Base-by-base conservation (phyloP, 2,888 invertebrate species). In the Drosophila dives region DNA sequence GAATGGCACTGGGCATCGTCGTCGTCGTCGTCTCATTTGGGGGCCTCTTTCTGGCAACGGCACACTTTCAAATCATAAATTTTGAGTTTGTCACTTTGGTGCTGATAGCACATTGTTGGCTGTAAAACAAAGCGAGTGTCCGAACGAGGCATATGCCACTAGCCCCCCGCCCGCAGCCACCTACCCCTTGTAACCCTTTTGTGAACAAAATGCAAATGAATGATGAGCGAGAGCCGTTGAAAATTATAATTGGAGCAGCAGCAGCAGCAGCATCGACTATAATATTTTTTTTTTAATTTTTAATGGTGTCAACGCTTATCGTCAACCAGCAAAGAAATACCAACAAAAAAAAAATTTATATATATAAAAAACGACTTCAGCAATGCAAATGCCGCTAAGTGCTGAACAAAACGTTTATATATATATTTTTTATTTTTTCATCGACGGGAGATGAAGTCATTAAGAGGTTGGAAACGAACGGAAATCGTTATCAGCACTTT, bases 401-500 rank as follows among this genome's bases (percentile, higher is more conserved):
- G 84, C 80, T 70, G 81, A 73, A 88, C 84, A 82, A 88, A 88
- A 84, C 84, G 81, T 75, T 36, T 48, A 48, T 26, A 0, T 29
- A 50, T 60, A 29, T 29, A 48, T 26, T 60, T 23, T 23, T 23
- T 23, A 23, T 8, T n/a, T 48, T 48, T 33, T 29, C 29, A 1
- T 36, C 10, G 17, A 6, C 5, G 53, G 60, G 62, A 83, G 87
- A 89, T 87, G 87, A 89, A 87, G 87, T 85, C 87, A 87, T 89
- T 89, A 86, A 72, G 81, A 70, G 12, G 54, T 33, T 33, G 34
- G 58, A 62, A 49, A 34, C 45, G 68, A 87, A 73, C 89, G 87
- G 87, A 87, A 87, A 87, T 89, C 80, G 87, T 87, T 87, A 87
- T 89, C 87, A 87, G 89, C 86, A 89, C 87, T 89, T 89, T 86